Base-by-base conservation (phyloP, 2,113 vertebrate genomes). In the Trochalopteron elliotii region DNA sequence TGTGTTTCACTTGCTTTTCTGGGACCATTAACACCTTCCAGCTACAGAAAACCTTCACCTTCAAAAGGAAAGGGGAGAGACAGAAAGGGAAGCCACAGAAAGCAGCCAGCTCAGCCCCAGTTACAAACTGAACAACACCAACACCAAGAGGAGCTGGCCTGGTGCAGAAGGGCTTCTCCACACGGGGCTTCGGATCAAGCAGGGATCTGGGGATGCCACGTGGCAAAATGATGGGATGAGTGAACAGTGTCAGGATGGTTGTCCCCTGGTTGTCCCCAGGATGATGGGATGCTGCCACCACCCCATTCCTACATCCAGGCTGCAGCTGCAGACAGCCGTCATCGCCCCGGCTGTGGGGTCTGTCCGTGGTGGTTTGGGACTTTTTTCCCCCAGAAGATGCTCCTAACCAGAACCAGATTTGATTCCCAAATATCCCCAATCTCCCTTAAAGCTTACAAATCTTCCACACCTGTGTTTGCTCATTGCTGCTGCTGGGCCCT, bases 371-470 rank as follows among this genome's bases (percentile, higher is more conserved):
- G 74, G 21, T 56, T 89, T 74, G 88, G 82, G 79, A 49, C n/a
- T 52, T 55, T 37, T 47, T 61, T 20, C 12, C 70, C 64, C 1
- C 61, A 82, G 63, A 93, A 96, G 81, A 94, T 88, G 55, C 94
- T 96, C 88, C 89, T 94, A 96, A 97, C 81, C 44, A 83, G 95
- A 96, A 92, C 89, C 87, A 91, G 94, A 97, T 93, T 98, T 83
- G 81, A 78, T 65, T 94, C 94, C 82, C 82, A 93, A 96, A 93
- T 91, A 87, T 78, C 76, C 75, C 94, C 76, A 71, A 94, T 87
- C 83, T 95, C 72, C 92, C 83, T 78, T 92, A 97, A 96, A 90
- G 83, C 63, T 77, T 56, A 81, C 88, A 95, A 97, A 84, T 92
- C 87, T 93, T 91, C 82, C 95, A 94, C 74, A 95, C 93, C 93